Evolutionary conservation across 2,888 invertebrate species (phyloP).

Genomic region (Ferdinandea cuprea): DNA sequence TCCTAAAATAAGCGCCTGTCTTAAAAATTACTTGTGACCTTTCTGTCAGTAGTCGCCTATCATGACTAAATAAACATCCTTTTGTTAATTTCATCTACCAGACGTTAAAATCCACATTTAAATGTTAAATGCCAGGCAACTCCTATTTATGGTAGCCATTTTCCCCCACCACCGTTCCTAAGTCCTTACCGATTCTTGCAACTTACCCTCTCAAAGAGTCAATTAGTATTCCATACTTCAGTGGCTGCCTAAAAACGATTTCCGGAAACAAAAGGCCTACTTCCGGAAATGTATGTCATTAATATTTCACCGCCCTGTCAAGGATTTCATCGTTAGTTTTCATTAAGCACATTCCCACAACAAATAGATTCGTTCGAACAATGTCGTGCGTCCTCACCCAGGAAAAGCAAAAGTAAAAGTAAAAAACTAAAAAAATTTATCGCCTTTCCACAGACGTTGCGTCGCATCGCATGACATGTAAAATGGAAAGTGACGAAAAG

Average conservation of each 20-base stretch:
- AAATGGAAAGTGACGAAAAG: background rate
- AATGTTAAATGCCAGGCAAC: too few species aligned
- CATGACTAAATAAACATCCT: too few species aligned
- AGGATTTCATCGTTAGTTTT: slow-evolving; percentile 15
- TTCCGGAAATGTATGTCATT: slow-evolving; percentile 21
- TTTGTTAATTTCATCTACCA: too few species aligned
- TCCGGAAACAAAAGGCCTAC: slow-evolving; percentile 1
- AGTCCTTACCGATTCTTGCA: background rate
- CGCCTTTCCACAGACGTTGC: too few species aligned
- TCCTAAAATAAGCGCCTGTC: too few species aligned
- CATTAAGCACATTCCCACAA: slow-evolving; percentile 7
- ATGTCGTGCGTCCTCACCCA: too few species aligned
- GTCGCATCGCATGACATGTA: background rate
- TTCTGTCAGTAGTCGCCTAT: too few species aligned
- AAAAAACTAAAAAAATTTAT: too few species aligned
- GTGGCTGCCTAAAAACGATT: slow-evolving; percentile 6
- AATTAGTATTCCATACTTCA: slow-evolving; percentile 28
- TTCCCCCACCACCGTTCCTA: background rate
- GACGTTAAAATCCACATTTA: too few species aligned
- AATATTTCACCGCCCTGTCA: slow-evolving; percentile 35
- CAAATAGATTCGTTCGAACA: background rate
- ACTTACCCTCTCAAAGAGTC: background rate
- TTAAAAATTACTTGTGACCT: too few species aligned
- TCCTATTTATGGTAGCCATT: too few species aligned
- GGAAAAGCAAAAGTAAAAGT: background rate